Evolutionary conservation across 2,113 vertebrate genomes (phyloP).

Genomic region (Aegotheles bennettii): DNA sequence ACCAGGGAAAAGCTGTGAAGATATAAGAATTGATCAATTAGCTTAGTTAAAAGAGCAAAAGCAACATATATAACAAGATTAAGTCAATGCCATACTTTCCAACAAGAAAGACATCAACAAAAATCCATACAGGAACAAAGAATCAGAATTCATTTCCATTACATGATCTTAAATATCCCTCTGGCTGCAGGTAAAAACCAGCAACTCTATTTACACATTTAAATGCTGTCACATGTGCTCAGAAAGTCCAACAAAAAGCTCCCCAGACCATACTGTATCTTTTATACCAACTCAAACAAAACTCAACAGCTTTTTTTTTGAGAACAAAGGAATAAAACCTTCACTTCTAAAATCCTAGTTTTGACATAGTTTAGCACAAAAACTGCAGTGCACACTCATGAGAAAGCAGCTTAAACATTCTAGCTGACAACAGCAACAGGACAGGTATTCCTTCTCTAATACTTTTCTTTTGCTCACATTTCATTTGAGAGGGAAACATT

Average conservation of each 20-base stretch:
- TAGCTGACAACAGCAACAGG: background rate
- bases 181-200: background rate
- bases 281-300: background rate
- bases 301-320: background rate
- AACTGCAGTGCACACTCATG: background rate
- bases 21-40: background rate
- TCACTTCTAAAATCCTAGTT: background rate
- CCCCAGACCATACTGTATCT: background rate
- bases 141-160: background rate
- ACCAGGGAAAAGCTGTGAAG: slow-evolving; percentile 80
- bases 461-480: background rate
- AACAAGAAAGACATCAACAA: background rate
- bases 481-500: background rate
- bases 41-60: background rate
- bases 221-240: background rate
- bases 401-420: background rate
- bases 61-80: background rate
- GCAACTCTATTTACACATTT: background rate
- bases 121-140: background rate
- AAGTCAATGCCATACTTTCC: background rate
- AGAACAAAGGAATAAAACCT: background rate
- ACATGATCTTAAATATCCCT: background rate
- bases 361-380: background rate
- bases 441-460: background rate
- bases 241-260: background rate